A percentile compares a stretch with the other conserved stretches of the same genome.
These are phyloP conservation scores for Eulemur rufifrons DNA, from an alignment of 2,113 vertebrate species.

Conservation along the genomic window DNA sequence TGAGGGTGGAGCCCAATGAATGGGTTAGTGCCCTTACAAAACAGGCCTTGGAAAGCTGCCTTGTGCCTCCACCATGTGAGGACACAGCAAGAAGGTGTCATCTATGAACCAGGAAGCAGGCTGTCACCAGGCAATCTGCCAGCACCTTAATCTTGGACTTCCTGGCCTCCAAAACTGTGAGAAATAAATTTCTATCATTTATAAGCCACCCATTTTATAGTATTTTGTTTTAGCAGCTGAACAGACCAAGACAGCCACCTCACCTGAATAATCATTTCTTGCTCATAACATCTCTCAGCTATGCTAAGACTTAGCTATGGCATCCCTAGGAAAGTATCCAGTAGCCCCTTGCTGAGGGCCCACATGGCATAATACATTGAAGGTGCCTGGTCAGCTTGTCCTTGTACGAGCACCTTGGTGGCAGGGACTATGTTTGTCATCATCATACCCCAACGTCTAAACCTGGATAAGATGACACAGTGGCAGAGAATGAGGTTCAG, in stretches of 20 bases:
- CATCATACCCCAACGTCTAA: fast-evolving
- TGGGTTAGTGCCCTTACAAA: neutral
- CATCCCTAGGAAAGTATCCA: neutral
- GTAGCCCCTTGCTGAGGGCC: neutral
- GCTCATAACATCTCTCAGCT: neutral
- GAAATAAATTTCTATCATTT: neutral
- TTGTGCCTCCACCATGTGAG: neutral
- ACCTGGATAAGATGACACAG: neutral
- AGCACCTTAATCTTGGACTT: neutral
- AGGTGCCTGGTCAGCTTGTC: too few species aligned
- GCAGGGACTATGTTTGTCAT: neutral
- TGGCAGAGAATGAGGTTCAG: neutral
- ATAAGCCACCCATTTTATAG: neutral
- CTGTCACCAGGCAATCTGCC: too few species aligned
- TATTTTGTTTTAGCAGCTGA: neutral
- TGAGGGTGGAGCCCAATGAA: neutral
- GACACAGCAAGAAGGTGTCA: neutral
- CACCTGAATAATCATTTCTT: neutral
- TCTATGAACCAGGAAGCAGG: neutral
- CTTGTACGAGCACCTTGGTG: neutral
- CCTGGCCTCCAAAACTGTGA: neutral
- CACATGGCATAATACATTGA: fast-evolving
- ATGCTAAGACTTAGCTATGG: neutral
- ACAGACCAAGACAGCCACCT: neutral
- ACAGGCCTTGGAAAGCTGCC: neutral